Evolutionary conservation across 2,113 vertebrate species (phyloP).

Genomic region (Trematocara stigmaticum): DNA sequence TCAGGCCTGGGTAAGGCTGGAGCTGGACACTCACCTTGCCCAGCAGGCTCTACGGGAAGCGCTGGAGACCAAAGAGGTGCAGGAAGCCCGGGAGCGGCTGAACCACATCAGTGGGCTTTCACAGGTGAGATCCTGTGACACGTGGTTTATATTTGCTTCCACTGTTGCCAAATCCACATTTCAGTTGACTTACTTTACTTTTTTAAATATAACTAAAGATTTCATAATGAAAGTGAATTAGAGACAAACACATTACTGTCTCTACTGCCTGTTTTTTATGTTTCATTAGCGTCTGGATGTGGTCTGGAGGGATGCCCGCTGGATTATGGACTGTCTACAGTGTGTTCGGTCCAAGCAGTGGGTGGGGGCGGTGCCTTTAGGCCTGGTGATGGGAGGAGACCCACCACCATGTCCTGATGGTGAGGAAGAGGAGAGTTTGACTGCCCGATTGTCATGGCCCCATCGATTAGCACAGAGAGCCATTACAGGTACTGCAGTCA

Average conservation of each 20-base stretch:
- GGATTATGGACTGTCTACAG: slow-evolving; percentile 77
- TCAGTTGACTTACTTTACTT: background rate
- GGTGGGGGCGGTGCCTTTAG: slow-evolving; percentile 68
- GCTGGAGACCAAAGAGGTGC: slow-evolving; percentile 68
- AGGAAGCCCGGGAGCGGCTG: slow-evolving; percentile 65
- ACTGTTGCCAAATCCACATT: background rate
- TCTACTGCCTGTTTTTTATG: background rate
- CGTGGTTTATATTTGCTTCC: background rate
- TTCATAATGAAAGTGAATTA: background rate
- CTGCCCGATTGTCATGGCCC: slow-evolving; percentile 36
- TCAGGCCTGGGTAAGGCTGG: slow-evolving; percentile 72
- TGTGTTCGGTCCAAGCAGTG: slow-evolving; percentile 71
- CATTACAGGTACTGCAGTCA: slow-evolving; percentile 31
- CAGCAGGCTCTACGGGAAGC: slow-evolving; percentile 74
- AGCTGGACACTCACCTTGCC: slow-evolving; percentile 72
- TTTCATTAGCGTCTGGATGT: slow-evolving; percentile 59
- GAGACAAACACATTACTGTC: background rate
- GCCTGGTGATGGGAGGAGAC: slow-evolving; percentile 69
- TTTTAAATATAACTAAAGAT: background rate
- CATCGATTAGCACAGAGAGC: slow-evolving; percentile 27
- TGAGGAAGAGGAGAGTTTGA: slow-evolving; percentile 44
- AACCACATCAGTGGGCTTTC: slow-evolving; percentile 59
- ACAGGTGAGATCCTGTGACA: slow-evolving; percentile 45
- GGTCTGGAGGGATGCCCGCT: slow-evolving; percentile 71
- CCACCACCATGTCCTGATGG: slow-evolving; percentile 39